phyloP scores from a whole-genome alignment of 2,888 invertebrate species.

The Dasypogon diadema region DNA sequence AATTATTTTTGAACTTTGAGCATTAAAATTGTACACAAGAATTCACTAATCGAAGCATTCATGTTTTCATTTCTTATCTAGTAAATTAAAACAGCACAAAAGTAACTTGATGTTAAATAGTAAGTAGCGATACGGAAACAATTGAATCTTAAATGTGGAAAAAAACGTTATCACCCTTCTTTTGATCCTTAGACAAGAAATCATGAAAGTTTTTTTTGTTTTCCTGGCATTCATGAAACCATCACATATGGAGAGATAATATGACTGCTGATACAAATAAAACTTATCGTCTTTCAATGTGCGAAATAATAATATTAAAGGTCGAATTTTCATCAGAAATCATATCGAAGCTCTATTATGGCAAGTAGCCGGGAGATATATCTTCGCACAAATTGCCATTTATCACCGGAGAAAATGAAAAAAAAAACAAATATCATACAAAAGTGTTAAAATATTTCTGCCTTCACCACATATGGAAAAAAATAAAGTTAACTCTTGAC shows the following conservation, averaged over 20 bases:
- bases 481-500: slow-evolving; percentile 1
- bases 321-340: neutral
- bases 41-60: no score
- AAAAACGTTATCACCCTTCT: no score
- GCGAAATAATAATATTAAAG: neutral
- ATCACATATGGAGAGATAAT: slow-evolving; percentile 54
- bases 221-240: slow-evolving; percentile 33
- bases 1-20: no score
- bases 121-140: neutral
- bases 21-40: no score
- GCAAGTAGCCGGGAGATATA: no score
- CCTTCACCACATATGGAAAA: neutral
- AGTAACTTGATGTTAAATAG: neutral
- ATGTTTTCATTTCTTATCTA: no score
- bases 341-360: no score
- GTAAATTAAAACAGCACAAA: neutral
- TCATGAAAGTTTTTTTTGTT: neutral
- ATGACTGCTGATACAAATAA: slow-evolving; percentile 53
- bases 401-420: no score
- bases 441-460: neutral
- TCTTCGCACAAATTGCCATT: no score
- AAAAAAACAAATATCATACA: neutral
- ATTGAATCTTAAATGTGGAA: neutral
- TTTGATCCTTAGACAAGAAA: no score
- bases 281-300: slow-evolving; percentile 1